Base-by-base conservation (phyloP, 1,140 invertebrate genomes). In the Glossosoma conforme region DNA sequence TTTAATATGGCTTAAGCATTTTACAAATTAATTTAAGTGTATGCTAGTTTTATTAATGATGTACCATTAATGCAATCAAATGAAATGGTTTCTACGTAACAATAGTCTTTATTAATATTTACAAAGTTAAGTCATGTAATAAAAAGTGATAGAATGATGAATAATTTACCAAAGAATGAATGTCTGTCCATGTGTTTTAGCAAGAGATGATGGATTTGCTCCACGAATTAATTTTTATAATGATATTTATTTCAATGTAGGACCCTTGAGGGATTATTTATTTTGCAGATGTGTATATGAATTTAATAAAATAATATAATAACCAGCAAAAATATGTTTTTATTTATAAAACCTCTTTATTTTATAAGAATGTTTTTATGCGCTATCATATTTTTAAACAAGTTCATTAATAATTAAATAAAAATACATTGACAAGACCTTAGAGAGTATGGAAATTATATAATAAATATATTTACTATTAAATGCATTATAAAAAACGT, bases 121-220 rank as follows among this genome's bases (percentile, higher is more conserved):
- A n/a, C n/a, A n/a, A n/a, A n/a, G n/a, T n/a, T n/a, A n/a, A n/a
- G n/a, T n/a, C n/a, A n/a, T n/a, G n/a, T n/a, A n/a, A n/a, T n/a
- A n/a, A n/a, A n/a, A n/a, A n/a, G n/a, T n/a, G n/a, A n/a, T n/a
- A n/a, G n/a, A n/a, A n/a, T n/a, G n/a, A n/a, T n/a, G 15, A 33
- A 33, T 33, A 33, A 11, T 17, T 40, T 19, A 40, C 37, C 37
- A 22, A 43, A 22, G 41, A 43, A 25, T 24, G 41, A 11, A 25
- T 43, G 20, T 25, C 41, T 43, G 20, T 25, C 41, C 41, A 24
- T 24, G 20, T 43, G 21, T 43, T 43, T 19, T 43, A 25, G 9
- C n/a, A 18, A 17, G 20, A 24, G 41, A 24, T 8, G 14, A 43
- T 22, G 24, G 25, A 22, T 43, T 8, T 22, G 21, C 19, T 43